Conservation (phyloP, 2,888 invertebrate species). For the Hofmannophila pseudospretella region DNA sequence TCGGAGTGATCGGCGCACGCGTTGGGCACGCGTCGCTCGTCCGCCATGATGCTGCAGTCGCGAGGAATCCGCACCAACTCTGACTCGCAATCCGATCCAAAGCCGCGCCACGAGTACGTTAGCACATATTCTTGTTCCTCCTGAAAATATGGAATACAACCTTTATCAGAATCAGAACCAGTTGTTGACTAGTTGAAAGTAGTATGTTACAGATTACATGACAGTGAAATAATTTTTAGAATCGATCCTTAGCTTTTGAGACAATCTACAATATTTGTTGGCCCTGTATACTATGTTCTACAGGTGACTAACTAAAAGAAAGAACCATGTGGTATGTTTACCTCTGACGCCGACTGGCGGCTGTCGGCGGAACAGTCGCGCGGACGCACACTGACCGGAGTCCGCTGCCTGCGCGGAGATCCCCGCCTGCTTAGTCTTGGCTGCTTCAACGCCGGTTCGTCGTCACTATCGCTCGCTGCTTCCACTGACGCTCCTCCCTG, state of each 20-base stretch:
- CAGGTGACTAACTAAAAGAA: no score
- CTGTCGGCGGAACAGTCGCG: slow-evolving; percentile 55
- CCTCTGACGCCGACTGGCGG: slow-evolving; percentile 69
- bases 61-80: slow-evolving; percentile 39
- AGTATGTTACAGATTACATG: no score
- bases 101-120: slow-evolving; percentile 70
- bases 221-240: no score
- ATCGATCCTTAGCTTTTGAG: no score
- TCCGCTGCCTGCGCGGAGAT: slow-evolving; percentile 55
- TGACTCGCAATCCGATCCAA: slow-evolving; percentile 80
- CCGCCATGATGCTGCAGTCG: slow-evolving; percentile 13
- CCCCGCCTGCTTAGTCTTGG: slow-evolving; percentile 78
- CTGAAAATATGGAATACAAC: slow-evolving; percentile 31
- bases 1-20: slow-evolving; percentile 42
- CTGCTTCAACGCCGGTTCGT: slow-evolving; percentile 86
- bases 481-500: slow-evolving; percentile 77
- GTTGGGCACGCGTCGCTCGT: slow-evolving; percentile 52
- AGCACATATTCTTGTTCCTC: slow-evolving; percentile 69
- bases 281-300: no score
- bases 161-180: no score
- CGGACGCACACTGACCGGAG: slow-evolving; percentile 44
- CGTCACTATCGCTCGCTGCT: slow-evolving; percentile 81
- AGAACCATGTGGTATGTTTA: no score
- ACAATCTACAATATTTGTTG: no score
- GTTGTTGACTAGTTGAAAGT: no score